Evolutionary conservation across 2,888 invertebrate species (phyloP).

Genomic region (Blera fallax): DNA sequence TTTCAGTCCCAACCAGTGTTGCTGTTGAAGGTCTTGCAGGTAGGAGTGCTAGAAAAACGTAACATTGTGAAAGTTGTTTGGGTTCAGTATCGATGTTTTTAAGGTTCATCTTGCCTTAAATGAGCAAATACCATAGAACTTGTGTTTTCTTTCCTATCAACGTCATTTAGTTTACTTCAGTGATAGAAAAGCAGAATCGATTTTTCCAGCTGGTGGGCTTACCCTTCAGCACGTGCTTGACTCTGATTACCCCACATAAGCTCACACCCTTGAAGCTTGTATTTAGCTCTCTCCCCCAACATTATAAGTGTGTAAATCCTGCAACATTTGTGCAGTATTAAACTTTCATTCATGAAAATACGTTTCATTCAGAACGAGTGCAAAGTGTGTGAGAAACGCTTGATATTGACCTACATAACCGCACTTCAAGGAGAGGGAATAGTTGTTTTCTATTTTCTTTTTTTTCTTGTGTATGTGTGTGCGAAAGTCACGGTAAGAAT

Average conservation of each 20-base stretch:
- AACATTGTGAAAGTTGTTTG: too few relatives aligned
- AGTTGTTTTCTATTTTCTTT: not conserved
- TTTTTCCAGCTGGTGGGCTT: conserved; percentile 2
- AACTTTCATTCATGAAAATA: conserved; percentile 63
- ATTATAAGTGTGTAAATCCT: not conserved
- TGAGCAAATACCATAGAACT: too few relatives aligned
- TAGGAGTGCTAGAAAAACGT: too few relatives aligned
- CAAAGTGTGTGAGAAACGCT: not conserved
- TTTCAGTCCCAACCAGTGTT: not conserved
- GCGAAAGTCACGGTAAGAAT: conserved; percentile 35
- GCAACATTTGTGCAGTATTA: conserved; percentile 5
- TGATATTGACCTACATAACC: conserved; percentile 18
- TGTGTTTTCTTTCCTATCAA: too few relatives aligned
- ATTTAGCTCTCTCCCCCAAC: not conserved
- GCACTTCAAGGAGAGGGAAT: not conserved
- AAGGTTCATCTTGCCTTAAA: too few relatives aligned
- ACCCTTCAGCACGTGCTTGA: conserved; percentile 43
- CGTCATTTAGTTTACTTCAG: not conserved
- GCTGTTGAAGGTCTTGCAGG: not conserved
- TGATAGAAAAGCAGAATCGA: not conserved
- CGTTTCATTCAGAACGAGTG: conserved; percentile 34
- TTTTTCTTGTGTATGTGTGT: not conserved
- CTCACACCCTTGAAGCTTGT: not conserved
- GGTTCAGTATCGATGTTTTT: too few relatives aligned
- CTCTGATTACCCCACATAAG: conserved; percentile 15